Percentiles rank a stretch among this genome's conserved stretches.
Evolutionary conservation across 2,113 vertebrate genomes (phyloP).

Genomic region (Dipodomys merriami): DNA sequence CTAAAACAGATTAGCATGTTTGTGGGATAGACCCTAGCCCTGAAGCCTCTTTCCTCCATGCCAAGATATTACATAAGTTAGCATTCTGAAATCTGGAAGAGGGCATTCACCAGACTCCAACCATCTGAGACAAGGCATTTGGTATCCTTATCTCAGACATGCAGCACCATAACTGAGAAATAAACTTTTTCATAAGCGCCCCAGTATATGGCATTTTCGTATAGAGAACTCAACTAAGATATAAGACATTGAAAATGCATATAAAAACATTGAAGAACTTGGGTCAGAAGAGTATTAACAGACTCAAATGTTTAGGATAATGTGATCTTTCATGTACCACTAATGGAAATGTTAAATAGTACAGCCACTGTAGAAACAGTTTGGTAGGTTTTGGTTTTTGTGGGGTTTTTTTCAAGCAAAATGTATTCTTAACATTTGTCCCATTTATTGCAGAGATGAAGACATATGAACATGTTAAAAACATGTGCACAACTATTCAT

Average conservation of each 20-base stretch:
- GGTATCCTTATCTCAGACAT: not conserved
- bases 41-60: not conserved
- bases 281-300: not conserved
- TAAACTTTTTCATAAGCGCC: not conserved
- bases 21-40: not conserved
- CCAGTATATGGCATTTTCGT: not conserved
- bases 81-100: not conserved
- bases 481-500: not conserved
- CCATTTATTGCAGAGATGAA: conserved; percentile 35
- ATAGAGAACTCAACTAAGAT: not conserved
- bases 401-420: conserved; percentile 6
- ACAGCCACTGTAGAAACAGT: not conserved
- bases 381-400: not conserved
- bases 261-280: not conserved
- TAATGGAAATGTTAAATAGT: conserved; percentile 21
- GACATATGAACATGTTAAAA: conserved; percentile 40
- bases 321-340: not conserved
- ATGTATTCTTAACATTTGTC: conserved; percentile 15
- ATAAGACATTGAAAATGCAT: conserved; percentile 17
- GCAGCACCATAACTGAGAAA: not conserved
- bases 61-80: not conserved
- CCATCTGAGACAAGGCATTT: too few species aligned
- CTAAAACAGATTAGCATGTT: not conserved
- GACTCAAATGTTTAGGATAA: conserved; percentile 32
- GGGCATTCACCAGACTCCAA: not conserved